Conservation (phyloP, 2,888 invertebrate species). For the Caenorhabditis sp. region DNA sequence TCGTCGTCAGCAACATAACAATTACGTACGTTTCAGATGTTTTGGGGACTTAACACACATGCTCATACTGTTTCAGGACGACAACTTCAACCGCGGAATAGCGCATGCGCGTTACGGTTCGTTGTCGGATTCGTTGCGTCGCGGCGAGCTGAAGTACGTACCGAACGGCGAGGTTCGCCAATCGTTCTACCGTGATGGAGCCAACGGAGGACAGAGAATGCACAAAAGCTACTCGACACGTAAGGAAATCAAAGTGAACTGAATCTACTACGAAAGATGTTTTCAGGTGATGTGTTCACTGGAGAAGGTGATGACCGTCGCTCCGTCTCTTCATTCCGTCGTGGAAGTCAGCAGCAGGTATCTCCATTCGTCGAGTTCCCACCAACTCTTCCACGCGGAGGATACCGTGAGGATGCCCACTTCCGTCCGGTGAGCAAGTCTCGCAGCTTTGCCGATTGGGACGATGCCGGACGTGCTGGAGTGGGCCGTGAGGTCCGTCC, state of each 20-base stretch:
- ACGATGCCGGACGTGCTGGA: slow-evolving; percentile 68
- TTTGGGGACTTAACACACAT: background rate
- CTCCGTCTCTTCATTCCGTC: slow-evolving; percentile 65
- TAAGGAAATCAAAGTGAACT: slow-evolving; percentile 3
- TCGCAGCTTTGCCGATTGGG: slow-evolving; percentile 78
- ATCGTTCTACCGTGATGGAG: slow-evolving; percentile 56
- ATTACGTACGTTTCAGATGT: slow-evolving; percentile 35
- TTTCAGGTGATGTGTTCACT: slow-evolving; percentile 72
- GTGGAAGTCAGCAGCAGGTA: slow-evolving; percentile 64
- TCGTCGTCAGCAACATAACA: slow-evolving; percentile 63
- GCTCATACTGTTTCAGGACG: slow-evolving; percentile 55
- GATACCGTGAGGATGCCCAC: slow-evolving; percentile 46
- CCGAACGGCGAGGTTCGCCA: slow-evolving; percentile 76
- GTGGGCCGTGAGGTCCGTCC: slow-evolving; percentile 54
- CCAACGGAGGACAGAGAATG: slow-evolving; percentile 59
- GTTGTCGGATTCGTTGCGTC: slow-evolving; percentile 75
- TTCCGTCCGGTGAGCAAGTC: slow-evolving; percentile 73
- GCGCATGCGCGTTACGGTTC: slow-evolving; percentile 77
- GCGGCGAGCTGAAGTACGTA: slow-evolving; percentile 76
- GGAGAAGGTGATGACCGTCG: slow-evolving; percentile 65
- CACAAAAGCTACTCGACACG: slow-evolving; percentile 78
- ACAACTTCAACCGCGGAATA: slow-evolving; percentile 66
- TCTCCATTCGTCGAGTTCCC: slow-evolving; percentile 78
- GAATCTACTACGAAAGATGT: no score
- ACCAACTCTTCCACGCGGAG: slow-evolving; percentile 74